These are phyloP conservation scores for Erynnis tages DNA, from an alignment of 2,888 invertebrate genomes.

Conservation along the genomic window DNA sequence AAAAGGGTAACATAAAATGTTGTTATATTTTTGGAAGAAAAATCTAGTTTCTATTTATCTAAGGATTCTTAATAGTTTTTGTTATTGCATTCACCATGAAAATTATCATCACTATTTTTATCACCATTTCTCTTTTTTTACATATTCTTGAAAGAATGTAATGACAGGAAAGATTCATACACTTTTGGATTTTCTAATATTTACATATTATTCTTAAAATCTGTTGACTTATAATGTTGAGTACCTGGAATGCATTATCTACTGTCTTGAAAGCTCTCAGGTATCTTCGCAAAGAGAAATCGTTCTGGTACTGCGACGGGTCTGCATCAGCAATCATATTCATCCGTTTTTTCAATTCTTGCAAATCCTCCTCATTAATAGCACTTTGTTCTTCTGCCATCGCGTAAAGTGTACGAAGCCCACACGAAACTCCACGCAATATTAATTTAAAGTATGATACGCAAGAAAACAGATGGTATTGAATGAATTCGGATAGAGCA, in stretches of 20 bases:
- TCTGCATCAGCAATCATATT: slow-evolving; percentile 87
- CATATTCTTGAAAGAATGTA: no score
- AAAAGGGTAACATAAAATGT: no score
- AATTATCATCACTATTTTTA: background rate
- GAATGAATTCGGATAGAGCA: no score
- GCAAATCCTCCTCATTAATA: slow-evolving; percentile 84
- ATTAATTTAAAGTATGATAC: background rate
- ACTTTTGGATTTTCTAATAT: no score
- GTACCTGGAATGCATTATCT: slow-evolving; percentile 88
- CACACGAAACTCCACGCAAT: background rate
- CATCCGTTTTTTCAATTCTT: slow-evolving; percentile 86
- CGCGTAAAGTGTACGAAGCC: no score
- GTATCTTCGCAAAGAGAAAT: slow-evolving; percentile 86
- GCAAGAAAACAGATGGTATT: no score
- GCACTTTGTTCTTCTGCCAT: slow-evolving; percentile 73
- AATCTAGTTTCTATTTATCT: no score
- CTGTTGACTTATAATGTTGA: background rate
- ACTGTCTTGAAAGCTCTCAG: slow-evolving; percentile 87
- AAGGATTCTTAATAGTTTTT: no score
- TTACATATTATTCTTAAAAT: no score
- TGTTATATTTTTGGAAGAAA: no score
- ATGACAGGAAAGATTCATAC: no score
- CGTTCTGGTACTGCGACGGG: slow-evolving; percentile 88
- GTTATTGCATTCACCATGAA: no score
- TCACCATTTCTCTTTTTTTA: background rate